Evolutionary conservation across 2,797 vertebrate species (phyloP).

Genomic region (Protonibea diacanthus): DNA sequence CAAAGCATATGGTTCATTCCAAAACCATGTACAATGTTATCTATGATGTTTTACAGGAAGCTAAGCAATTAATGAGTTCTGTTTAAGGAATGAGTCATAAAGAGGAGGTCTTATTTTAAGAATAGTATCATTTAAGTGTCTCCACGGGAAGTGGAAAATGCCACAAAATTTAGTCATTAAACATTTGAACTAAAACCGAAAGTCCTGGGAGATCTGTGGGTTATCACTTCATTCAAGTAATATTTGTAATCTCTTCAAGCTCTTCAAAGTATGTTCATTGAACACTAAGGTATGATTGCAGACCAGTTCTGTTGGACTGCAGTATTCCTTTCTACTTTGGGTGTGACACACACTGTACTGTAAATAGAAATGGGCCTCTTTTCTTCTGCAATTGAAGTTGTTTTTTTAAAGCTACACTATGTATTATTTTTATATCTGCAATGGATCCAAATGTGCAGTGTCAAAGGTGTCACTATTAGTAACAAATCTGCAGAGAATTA

Average conservation of each 20-base stretch:
- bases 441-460: background rate
- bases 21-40: constrained; percentile 21
- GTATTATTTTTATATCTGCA: background rate
- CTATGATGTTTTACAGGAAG: constrained; percentile 45
- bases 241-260: background rate
- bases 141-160: constrained; percentile 35
- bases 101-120: constrained; percentile 41
- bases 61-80: constrained; percentile 18
- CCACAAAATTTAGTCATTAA: constrained; percentile 5
- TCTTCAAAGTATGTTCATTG: background rate
- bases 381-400: background rate
- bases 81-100: constrained; percentile 46
- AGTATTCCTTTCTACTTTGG: background rate
- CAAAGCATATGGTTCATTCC: constrained; percentile 11
- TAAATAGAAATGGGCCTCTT: rapidly evolving
- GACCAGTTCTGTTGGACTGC: background rate
- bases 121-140: constrained; percentile 18
- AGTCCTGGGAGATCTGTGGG: background rate
- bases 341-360: background rate
- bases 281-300: background rate
- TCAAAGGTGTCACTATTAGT: background rate
- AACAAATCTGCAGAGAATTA: background rate
- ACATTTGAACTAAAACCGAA: background rate
- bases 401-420: background rate
- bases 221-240: background rate